Evolutionary conservation across 2,888 invertebrate genomes (phyloP).

Genomic region (Hanleya hanleyi): DNA sequence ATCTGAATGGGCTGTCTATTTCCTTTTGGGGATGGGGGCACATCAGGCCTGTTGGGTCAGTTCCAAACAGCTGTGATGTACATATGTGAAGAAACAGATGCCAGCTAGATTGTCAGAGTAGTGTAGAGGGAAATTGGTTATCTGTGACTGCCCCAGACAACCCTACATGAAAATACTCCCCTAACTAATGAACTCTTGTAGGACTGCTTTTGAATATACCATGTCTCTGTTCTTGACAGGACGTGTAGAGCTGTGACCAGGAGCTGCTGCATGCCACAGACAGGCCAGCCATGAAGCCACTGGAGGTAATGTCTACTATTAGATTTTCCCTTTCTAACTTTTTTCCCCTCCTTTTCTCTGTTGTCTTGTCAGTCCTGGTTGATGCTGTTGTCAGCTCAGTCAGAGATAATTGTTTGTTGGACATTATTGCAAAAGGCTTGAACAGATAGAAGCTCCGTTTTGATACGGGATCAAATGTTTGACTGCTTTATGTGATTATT

Average conservation of each 20-base stretch:
- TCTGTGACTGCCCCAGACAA: constrained; percentile 7
- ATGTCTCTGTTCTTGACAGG: constrained; percentile 5
- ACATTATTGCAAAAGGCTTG: background rate
- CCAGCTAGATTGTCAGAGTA: constrained; percentile 1
- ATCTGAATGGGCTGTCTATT: background rate
- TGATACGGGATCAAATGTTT: background rate
- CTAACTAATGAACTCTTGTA: constrained; percentile 1
- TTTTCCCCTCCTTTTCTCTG: background rate
- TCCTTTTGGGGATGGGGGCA: constrained; percentile 8
- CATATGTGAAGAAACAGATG: constrained; percentile 12
- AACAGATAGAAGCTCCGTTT: background rate
- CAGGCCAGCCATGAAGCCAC: constrained; percentile 41
- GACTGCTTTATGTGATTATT: background rate
- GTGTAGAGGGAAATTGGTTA: constrained; percentile 11
- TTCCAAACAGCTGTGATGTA: constrained; percentile 9
- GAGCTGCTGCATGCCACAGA: constrained; percentile 25
- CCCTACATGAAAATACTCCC: background rate
- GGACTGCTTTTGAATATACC: constrained; percentile 2
- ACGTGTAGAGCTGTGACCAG: constrained; percentile 5
- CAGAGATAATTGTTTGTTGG: background rate
- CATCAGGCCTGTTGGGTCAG: constrained; percentile 7
- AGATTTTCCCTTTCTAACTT: background rate
- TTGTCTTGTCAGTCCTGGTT: too few relatives aligned
- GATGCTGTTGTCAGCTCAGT: background rate
- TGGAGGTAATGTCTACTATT: constrained; percentile 36